Conservation (phyloP, 2,888 invertebrate species). For the Synanthedon vespiformis region DNA sequence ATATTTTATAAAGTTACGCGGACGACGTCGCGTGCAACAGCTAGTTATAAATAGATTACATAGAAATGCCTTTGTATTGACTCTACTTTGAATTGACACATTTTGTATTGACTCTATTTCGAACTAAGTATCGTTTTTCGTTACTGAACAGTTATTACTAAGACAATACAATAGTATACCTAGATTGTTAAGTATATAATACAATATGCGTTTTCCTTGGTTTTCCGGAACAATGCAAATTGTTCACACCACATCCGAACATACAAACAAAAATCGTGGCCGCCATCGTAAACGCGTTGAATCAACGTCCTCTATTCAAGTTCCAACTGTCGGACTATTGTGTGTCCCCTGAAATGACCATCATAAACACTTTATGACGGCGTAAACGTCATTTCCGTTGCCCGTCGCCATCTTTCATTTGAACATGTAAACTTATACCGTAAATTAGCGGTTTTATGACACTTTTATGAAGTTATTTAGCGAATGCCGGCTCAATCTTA, state of each 20-base stretch:
- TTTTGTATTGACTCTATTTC: no score
- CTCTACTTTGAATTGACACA: no score
- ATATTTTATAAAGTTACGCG: no score
- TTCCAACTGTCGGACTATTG: not conserved
- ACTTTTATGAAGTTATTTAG: slow-evolving; percentile 18
- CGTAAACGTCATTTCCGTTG: slow-evolving; percentile 10
- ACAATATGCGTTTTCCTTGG: not conserved
- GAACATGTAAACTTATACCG: slow-evolving; percentile 8
- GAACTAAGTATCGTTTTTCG: no score
- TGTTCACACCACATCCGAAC: not conserved
- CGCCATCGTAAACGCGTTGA: not conserved
- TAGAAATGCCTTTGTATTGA: no score
- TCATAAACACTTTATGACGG: slow-evolving; percentile 12
- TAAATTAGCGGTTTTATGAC: slow-evolving; percentile 15
- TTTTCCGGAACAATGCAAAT: not conserved
- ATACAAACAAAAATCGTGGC: not conserved
- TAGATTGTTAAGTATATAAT: no score
- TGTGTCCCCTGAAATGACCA: slow-evolving; percentile 1
- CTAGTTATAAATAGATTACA: no score
- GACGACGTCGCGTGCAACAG: no score
- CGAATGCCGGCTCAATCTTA: slow-evolving; percentile 6
- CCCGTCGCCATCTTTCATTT: slow-evolving; percentile 11
- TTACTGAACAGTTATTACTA: no score
- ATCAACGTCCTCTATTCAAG: not conserved
- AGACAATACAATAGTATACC: not conserved